Base-by-base conservation (phyloP, 2,888 invertebrate species). In the Sphaerophoria rueppellii region DNA sequence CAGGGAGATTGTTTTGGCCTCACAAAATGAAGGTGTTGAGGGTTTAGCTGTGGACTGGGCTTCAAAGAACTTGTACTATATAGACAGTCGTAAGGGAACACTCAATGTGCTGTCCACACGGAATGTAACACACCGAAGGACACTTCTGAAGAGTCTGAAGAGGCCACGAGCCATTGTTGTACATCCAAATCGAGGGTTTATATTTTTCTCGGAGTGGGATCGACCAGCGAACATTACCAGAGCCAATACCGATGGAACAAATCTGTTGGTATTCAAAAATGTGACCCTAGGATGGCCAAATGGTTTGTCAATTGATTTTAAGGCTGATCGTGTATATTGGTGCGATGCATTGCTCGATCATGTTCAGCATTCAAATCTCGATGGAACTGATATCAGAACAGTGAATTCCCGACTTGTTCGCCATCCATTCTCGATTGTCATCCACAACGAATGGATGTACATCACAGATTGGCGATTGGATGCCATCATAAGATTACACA, bases 391-490 rank as follows among this genome's bases (percentile, higher is more conserved):
- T 90, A 96, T 98, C 0, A 95, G 95, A 88, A 98, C 98, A 0
- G 96, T 99, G 0, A 96, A 95, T 89, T 98, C 98, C 0, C 93
- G 96, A 65, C 92, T 98, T 9, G 98, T 97, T 71, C 93, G 96
- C 70, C 98, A 97, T 93, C 98, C 98, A 0, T 98, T 98, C 93
- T 98, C 96, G 4, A 96, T 99, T 57, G 97, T 98, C 0, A 96
- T 98, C 80, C 95, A 97, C 90, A 94, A 95, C 87, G 96, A 98
- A 34, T 97, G 96, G 93, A 96, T 99, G 94, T 99, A 98, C 91
- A 98, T 98, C 60, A 98, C 99, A 0, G 99, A 99, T 91, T 99
- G 99, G 98, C 93, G 99, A 61, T 92, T 98, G 60, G 98, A 99
- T 90, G 98, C 98, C 0, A 98, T 99, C 71, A 95, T 98, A 11